Base-by-base conservation (phyloP, 2,888 invertebrate species). In the Caenorhabditis virilis region DNA sequence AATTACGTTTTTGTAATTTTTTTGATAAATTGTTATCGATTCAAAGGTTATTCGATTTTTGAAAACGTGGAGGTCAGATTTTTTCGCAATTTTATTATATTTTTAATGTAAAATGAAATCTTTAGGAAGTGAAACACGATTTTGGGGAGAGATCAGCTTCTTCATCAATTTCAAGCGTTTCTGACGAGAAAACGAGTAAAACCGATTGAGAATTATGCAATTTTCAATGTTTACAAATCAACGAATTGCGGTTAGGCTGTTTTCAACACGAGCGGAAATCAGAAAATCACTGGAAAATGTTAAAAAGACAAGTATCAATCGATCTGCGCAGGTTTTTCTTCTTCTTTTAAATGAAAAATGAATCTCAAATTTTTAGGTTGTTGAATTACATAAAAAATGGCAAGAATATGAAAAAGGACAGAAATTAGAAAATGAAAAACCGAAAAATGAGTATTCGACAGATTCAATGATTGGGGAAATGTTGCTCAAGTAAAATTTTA, bases 11-110 rank as follows among this genome's bases (percentile, higher is more conserved):
- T 57, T 23, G 47, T 69, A 18, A 66, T 73, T 13, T 77, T 76
- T 38, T 47, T 65, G 9, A 56, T 72, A 50, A 82, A 82, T 54
- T 48, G 69, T 26, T 58, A 72, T 49, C 56, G 65, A 18, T 77
- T 82, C 62, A 50, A 61, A 18, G 74, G 74, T 16, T 72, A 72
- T 51, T 35, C 41, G 5, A 60, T 82, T n/a, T 79, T 79, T 46
- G 71, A 76, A 23, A 67, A 71, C 52, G 56, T 76, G 30, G 53
- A 63, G 54, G 71, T 73, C 9, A 11, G 35, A 2, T 26, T 23
- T 15, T 45, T 13, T 30, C 13, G 18, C n/a, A n/a, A n/a, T n/a
- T n/a, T n/a, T n/a, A n/a, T n/a, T n/a, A n/a, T n/a, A n/a, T n/a
- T n/a, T n/a, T n/a, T n/a, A n/a, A n/a, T n/a, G n/a, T n/a, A n/a